phyloP scores from a whole-genome alignment of 1,140 invertebrate species.

The Holotrichia oblita region DNA sequence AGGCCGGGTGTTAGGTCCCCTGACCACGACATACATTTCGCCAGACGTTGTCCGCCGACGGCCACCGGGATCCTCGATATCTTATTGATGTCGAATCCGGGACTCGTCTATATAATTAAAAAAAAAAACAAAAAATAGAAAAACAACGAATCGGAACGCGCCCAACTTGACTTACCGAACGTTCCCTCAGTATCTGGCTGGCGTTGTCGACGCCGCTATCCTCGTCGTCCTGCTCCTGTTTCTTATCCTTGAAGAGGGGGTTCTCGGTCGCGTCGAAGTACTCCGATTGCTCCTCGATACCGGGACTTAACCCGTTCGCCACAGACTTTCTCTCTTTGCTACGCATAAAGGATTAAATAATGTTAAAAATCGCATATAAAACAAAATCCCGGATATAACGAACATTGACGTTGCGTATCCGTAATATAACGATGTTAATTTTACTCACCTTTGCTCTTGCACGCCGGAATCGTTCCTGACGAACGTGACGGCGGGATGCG shows the following conservation, averaged over 20 bases:
- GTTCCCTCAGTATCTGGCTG: slow-evolving; percentile 59
- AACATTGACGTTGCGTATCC: neutral
- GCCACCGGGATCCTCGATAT: slow-evolving; percentile 59
- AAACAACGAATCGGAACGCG: neutral
- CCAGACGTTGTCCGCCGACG: slow-evolving; percentile 56
- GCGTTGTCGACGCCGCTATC: slow-evolving; percentile 61
- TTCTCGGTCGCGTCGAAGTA: slow-evolving; percentile 61
- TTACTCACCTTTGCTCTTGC: slow-evolving; percentile 46
- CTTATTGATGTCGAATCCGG: slow-evolving; percentile 54
- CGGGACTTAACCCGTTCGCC: slow-evolving; percentile 59
- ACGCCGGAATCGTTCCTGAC: slow-evolving; percentile 49
- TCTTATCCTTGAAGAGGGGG: slow-evolving; percentile 54
- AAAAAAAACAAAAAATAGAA: neutral
- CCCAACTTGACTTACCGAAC: slow-evolving; percentile 54
- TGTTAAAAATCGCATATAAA: too few relatives aligned
- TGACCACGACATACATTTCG: slow-evolving; percentile 61
- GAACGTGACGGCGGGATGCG: slow-evolving; percentile 58
- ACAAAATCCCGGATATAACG: too few relatives aligned
- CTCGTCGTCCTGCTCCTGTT: slow-evolving; percentile 57
- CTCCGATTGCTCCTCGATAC: slow-evolving; percentile 60
- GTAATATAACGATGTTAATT: slow-evolving; percentile 22
- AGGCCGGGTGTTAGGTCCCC: slow-evolving; percentile 69
- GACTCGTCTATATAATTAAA: slow-evolving; percentile 51
- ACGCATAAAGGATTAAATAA: neutral
- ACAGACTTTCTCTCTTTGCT: slow-evolving; percentile 51